Evolutionary conservation across 37 sponge, comb jelly and placozoan species (phyloP).

Genomic region (Cladorhizidae sp.): DNA sequence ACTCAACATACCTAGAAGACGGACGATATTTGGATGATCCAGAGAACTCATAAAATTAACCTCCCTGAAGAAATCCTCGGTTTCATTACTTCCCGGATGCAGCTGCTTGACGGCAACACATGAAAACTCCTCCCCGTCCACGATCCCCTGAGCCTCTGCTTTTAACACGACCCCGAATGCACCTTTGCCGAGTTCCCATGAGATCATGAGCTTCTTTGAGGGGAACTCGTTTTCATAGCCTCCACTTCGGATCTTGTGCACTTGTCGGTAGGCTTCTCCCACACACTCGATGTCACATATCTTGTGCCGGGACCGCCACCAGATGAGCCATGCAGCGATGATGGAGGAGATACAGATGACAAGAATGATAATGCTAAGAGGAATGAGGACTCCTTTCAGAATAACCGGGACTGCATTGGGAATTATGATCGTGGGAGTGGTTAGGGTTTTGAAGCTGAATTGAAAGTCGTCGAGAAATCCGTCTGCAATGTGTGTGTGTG

Average conservation of each 20-base stretch:
- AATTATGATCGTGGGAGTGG: neutral
- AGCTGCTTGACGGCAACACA: conserved; percentile 68
- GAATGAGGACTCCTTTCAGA: neutral
- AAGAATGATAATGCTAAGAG: neutral
- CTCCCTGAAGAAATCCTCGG: conserved; percentile 62
- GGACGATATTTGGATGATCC: conserved; percentile 48
- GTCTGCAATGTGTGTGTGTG: neutral
- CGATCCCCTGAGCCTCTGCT: conserved; percentile 30
- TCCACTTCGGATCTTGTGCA: conserved; percentile 8
- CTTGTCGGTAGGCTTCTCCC: conserved; percentile 16
- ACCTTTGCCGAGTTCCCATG: conserved; percentile 53
- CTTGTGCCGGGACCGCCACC: conserved; percentile 20
- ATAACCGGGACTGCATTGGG: neutral
- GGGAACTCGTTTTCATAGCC: conserved; percentile 57
- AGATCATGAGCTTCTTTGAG: conserved; percentile 7
- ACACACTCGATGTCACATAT: conserved; percentile 17
- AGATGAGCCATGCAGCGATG: conserved; percentile 14
- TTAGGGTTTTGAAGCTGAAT: neutral
- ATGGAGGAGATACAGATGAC: neutral
- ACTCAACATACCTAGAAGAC: conserved; percentile 9
- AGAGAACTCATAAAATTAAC: conserved; percentile 56
- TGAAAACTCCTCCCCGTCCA: neutral
- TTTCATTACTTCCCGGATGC: neutral
- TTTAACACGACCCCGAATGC: conserved; percentile 69
- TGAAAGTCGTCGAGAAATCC: neutral